Evolutionary conservation across 2,888 invertebrate species (phyloP), one percentile per base, ranked within the genome.

Genomic region (Cerastis leucographa): DNA sequence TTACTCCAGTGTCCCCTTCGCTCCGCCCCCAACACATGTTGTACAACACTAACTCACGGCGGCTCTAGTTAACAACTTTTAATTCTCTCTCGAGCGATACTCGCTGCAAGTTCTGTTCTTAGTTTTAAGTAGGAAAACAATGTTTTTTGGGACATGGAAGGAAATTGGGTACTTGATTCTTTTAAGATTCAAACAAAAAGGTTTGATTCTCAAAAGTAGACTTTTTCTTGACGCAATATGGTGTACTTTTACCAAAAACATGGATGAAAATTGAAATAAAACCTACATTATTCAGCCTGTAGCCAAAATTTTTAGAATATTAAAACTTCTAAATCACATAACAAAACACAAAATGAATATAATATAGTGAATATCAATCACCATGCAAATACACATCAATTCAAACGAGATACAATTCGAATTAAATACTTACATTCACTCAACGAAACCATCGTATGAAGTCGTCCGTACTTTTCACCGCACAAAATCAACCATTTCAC

Each of bases 11-110:
- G 80, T 83, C 81, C 81, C 83, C 54, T 25, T 14, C 61, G 72
- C 49, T 70, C 73, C 81, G 51, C 54, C 75, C 35, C 65, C 66
- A 70, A 65, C 77, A 80, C 83, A 75, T n/a, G n/a, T n/a, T 79
- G 70, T 74, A 72, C 71, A 76, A 77, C 73, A 71, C 82, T 88
- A 90, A 88, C 88, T 90, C 89, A 89, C 85, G 79, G 84, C 84
- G 90, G 88, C 89, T 89, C 82, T 71, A 86, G 88, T 89, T 91
- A 89, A 85, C 81, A 89, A 91, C 88, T 92, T 91, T 89, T 90
- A 88, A 87, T 89, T 88, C 88, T 85, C 87, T n/a, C n/a, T n/a
- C n/a, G n/a, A n/a, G n/a, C n/a, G n/a, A n/a, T n/a, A n/a, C n/a
- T n/a, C n/a, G n/a, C n/a, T n/a, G n/a, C n/a, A n/a, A n/a, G n/a